Conservation (phyloP, 2,888 invertebrate genomes). For the Troilus luridus region DNA sequence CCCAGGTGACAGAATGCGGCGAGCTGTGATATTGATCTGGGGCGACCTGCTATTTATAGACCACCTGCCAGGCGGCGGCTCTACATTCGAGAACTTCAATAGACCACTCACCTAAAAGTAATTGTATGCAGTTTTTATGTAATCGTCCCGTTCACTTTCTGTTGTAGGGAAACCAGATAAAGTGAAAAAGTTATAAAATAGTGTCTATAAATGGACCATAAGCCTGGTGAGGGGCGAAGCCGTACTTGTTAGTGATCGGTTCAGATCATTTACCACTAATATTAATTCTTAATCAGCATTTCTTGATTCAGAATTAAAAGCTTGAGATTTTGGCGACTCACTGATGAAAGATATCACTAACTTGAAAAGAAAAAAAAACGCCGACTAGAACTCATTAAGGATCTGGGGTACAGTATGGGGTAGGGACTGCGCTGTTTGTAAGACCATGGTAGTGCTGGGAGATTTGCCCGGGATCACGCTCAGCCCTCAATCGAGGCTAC, state of each 20-base stretch:
- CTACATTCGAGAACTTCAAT: background rate
- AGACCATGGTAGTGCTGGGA: no score
- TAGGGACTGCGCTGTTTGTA: no score
- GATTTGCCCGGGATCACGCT: no score
- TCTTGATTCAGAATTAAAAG: background rate
- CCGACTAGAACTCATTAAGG: no score
- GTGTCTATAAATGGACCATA: background rate
- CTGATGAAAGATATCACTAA: background rate
- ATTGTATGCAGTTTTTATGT: background rate
- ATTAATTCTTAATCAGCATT: background rate
- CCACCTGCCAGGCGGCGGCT: slow-evolving; percentile 44
- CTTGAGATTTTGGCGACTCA: background rate
- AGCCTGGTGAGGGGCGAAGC: background rate
- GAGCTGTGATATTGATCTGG: slow-evolving; percentile 51
- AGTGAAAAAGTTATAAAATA: background rate
- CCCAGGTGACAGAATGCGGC: background rate
- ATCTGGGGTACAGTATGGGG: no score
- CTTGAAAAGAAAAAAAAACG: no score
- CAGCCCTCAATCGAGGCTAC: no score
- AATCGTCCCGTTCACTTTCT: background rate
- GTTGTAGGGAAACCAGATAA: background rate
- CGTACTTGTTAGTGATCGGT: background rate
- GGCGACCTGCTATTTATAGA: slow-evolving; percentile 54
- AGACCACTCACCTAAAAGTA: background rate
- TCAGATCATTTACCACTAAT: background rate